Percentiles rank a stretch among this genome's conserved stretches.
phyloP scores from a whole-genome alignment of 35 echinoderm and acorn worm genomes.

The Acanthaster planci region DNA sequence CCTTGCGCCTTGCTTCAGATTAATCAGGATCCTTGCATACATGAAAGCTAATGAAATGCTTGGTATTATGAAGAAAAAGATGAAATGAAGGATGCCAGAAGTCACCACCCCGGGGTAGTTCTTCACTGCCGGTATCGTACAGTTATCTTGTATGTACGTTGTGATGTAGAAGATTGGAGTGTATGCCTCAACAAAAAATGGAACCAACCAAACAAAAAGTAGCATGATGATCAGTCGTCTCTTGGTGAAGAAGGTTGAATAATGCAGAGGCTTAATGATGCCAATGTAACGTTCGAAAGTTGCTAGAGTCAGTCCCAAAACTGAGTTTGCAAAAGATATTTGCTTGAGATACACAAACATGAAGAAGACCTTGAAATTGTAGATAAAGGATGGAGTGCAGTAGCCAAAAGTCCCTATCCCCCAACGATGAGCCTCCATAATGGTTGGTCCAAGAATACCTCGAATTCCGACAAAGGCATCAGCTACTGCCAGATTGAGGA shows the following conservation, averaged over 20 bases:
- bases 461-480: background rate
- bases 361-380: background rate
- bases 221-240: background rate
- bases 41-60: background rate
- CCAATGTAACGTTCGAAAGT: conserved; percentile 2
- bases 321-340: background rate
- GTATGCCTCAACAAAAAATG: background rate
- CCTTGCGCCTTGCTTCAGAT: background rate
- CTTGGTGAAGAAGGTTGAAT: background rate
- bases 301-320: background rate
- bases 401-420: background rate
- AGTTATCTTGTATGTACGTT: background rate
- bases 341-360: background rate
- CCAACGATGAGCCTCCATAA: background rate
- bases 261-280: conserved; percentile 2
- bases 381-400: background rate
- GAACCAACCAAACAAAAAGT: background rate
- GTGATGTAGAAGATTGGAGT: background rate
- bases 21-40: conserved; percentile 3
- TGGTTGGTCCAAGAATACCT: background rate
- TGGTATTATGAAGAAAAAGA: background rate
- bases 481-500: background rate
- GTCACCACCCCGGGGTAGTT: background rate
- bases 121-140: background rate
- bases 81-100: background rate